Conservation (phyloP, 2,113 vertebrate genomes). For the Brachyhypopomus occidentalis region DNA sequence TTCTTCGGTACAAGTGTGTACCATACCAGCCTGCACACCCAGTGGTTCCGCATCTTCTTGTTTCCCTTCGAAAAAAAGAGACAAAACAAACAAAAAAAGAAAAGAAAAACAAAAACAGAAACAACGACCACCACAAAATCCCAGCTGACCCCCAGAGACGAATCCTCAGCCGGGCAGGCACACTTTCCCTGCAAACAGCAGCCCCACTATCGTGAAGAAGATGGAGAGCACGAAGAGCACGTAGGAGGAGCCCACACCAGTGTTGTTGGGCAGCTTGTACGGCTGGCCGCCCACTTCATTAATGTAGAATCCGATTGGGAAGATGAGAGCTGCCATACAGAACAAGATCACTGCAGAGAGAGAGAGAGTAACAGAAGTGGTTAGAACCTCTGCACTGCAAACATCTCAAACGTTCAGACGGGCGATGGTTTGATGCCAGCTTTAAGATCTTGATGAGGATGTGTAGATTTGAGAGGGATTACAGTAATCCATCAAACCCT, state of each 20-base stretch:
- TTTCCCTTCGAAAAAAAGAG: conserved; percentile 23
- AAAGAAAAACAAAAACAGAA: neutral
- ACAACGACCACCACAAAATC: conserved; percentile 16
- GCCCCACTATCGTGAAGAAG: conserved; percentile 99
- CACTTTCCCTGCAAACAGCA: conserved; percentile 98
- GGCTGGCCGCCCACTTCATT: conserved; percentile 98
- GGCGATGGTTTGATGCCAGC: neutral
- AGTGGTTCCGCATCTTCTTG: conserved; percentile 14
- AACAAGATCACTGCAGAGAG: conserved; percentile 86
- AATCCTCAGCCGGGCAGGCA: conserved; percentile 94
- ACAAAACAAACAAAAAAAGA: neutral
- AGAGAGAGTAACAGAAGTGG: conserved; percentile 46
- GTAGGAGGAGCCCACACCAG: conserved; percentile 97
- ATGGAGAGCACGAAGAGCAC: conserved; percentile 99
- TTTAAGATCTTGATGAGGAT: neutral
- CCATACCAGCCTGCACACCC: neutral
- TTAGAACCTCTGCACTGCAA: conserved; percentile 42
- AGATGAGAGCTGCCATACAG: conserved; percentile 99
- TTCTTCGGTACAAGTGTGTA: conserved; percentile 13
- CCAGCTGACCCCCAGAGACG: conserved; percentile 58
- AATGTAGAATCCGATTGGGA: conserved; percentile 84
- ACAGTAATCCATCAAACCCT: neutral
- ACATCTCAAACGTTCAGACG: neutral
- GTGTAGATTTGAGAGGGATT: neutral
- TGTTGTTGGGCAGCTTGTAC: conserved; percentile 99